Evolutionary conservation across 2,797 vertebrate species (phyloP).

Genomic region (Brachyalestes nurse): DNA sequence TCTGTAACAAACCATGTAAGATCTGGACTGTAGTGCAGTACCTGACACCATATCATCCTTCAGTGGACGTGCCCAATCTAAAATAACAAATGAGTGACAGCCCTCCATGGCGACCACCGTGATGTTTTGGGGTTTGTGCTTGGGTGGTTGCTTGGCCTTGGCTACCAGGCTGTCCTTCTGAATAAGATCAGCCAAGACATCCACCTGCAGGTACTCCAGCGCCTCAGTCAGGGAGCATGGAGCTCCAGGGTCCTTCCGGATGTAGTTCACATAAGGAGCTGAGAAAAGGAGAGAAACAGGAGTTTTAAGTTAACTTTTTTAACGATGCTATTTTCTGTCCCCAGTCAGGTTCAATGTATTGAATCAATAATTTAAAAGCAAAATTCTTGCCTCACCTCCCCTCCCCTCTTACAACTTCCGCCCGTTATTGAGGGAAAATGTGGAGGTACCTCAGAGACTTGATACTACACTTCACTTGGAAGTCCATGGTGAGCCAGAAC

Average conservation of each 20-base stretch:
- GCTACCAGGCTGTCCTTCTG: slow-evolving; percentile 77
- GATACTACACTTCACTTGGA: too few relatives aligned
- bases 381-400: too few relatives aligned
- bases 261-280: slow-evolving; percentile 95
- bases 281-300: slow-evolving; percentile 43
- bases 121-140: slow-evolving; percentile 88
- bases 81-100: slow-evolving; percentile 97
- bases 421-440: too few relatives aligned
- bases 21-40: slow-evolving; percentile 60
- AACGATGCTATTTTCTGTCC: not conserved
- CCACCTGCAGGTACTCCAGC: slow-evolving; percentile 95
- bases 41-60: slow-evolving; percentile 94
- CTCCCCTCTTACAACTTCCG: too few relatives aligned
- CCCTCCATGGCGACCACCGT: slow-evolving; percentile 96
- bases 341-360: too few relatives aligned
- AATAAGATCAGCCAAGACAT: slow-evolving; percentile 86
- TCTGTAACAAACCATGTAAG: not conserved
- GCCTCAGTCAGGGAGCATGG: slow-evolving; percentile 97
- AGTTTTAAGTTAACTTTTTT: not conserved
- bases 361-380: too few relatives aligned
- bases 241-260: slow-evolving; percentile 88
- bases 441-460: too few relatives aligned
- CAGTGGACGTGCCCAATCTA: slow-evolving; percentile 92
- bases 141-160: slow-evolving; percentile 78
- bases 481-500: too few relatives aligned